Conservation (phyloP, 92 coral and sea anemone species). For the Zoanthus solanderi region DNA sequence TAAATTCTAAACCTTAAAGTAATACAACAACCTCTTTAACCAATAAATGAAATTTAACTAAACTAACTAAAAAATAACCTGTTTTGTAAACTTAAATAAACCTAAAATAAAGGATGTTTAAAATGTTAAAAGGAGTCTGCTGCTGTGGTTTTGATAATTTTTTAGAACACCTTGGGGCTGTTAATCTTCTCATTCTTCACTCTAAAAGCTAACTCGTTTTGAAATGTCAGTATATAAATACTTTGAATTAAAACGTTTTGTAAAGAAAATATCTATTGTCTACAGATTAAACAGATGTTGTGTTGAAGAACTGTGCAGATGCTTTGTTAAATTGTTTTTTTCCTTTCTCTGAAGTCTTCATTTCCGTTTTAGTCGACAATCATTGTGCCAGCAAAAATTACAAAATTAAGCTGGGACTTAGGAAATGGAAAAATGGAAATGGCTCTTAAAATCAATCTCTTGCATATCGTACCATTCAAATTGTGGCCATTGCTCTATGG, state of each 20-base stretch:
- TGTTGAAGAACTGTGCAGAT: no score
- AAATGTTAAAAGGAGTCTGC: constrained; percentile 13
- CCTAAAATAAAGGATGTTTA: not conserved
- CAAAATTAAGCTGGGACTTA: no score
- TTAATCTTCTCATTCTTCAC: not conserved
- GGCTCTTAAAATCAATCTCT: no score
- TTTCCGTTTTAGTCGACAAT: no score
- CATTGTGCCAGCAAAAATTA: no score
- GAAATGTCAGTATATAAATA: not conserved
- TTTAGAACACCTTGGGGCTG: not conserved
- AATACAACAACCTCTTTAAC: not conserved
- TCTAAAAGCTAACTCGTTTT: not conserved
- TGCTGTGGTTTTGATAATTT: constrained; percentile 6
- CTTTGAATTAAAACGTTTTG: not conserved
- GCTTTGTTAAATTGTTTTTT: no score
- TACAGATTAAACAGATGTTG: no score
- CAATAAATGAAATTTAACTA: not conserved
- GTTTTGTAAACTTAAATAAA: not conserved
- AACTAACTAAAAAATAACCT: not conserved
- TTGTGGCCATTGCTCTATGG: no score
- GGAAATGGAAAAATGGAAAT: no score
- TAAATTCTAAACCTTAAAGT: not conserved
- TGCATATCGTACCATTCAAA: no score
- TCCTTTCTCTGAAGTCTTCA: no score
- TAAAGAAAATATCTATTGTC: not conserved